phyloP scores from a whole-genome alignment of 2,888 invertebrate genomes.

The Plebejus anna region DNA sequence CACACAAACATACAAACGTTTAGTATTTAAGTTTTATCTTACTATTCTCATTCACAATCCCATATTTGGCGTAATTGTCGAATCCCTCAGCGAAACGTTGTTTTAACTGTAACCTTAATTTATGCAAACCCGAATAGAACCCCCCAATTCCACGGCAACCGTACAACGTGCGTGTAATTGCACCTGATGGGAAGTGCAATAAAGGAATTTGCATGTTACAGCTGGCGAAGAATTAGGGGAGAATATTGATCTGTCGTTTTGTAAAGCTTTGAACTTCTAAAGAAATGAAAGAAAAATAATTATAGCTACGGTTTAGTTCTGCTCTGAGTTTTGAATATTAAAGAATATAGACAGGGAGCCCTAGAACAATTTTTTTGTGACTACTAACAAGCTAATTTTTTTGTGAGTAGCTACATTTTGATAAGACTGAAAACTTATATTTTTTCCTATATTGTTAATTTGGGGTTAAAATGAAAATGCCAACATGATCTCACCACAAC shows the following conservation, averaged over 20 bases:
- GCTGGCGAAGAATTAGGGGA: conserved; percentile 17
- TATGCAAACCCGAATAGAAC: conserved; percentile 6
- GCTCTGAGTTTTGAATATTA: no score
- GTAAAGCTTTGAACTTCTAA: background rate
- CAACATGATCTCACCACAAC: no score
- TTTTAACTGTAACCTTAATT: conserved; percentile 9
- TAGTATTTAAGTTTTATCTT: no score
- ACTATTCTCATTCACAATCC: background rate
- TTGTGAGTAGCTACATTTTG: no score
- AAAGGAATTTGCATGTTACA: conserved; percentile 23
- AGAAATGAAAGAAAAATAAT: background rate
- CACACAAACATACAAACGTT: no score
- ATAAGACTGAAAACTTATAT: no score
- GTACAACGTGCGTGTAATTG: conserved; percentile 24
- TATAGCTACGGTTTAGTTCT: no score
- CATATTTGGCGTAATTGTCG: background rate
- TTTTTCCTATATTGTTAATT: no score
- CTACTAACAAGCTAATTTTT: no score
- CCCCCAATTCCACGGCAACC: background rate
- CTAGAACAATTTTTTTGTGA: no score
- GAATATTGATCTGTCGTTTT: background rate
- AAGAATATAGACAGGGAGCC: no score
- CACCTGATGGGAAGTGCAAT: conserved; percentile 19
- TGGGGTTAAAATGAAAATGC: no score
- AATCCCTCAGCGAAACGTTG: background rate